These are phyloP conservation scores for Chelon labrosus DNA, from an alignment of 2,797 vertebrate genomes.

Conservation along the genomic window DNA sequence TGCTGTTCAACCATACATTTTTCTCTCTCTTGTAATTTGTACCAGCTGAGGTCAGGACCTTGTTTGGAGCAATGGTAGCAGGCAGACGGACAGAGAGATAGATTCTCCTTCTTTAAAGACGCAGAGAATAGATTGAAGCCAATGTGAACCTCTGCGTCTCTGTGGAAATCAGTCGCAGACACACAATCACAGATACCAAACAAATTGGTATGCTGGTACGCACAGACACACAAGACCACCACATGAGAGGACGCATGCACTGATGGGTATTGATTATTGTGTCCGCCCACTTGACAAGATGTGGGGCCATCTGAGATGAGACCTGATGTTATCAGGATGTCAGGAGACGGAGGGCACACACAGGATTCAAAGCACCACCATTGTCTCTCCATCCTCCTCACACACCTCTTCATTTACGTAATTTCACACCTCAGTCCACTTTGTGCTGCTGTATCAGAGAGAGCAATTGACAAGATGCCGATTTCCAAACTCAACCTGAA, in stretches of 20 bases:
- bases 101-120: constrained; percentile 19
- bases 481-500: constrained; percentile 19
- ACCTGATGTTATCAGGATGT: constrained; percentile 47
- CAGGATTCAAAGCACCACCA: background rate
- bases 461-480: constrained; percentile 3
- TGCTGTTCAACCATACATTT: background rate
- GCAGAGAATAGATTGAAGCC: constrained; percentile 13
- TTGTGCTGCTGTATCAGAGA: background rate
- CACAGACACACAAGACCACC: constrained; percentile 19
- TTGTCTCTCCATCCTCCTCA: background rate
- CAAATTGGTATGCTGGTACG: constrained; percentile 31
- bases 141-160: constrained; percentile 29
- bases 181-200: constrained; percentile 6
- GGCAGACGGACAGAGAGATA: constrained; percentile 6
- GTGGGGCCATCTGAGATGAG: constrained; percentile 41
- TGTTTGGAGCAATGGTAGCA: constrained; percentile 13
- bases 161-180: constrained; percentile 36
- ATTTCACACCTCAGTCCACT: constrained; percentile 22
- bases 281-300: constrained; percentile 40
- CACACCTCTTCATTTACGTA: constrained; percentile 17
- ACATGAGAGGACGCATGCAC: background rate
- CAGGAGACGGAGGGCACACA: constrained; percentile 41
- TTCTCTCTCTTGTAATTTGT: background rate
- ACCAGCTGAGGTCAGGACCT: background rate
- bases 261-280: constrained; percentile 60